These are phyloP conservation scores for Helobdella robusta DNA, from an alignment of 2,888 invertebrate genomes.

Conservation along the genomic window DNA sequence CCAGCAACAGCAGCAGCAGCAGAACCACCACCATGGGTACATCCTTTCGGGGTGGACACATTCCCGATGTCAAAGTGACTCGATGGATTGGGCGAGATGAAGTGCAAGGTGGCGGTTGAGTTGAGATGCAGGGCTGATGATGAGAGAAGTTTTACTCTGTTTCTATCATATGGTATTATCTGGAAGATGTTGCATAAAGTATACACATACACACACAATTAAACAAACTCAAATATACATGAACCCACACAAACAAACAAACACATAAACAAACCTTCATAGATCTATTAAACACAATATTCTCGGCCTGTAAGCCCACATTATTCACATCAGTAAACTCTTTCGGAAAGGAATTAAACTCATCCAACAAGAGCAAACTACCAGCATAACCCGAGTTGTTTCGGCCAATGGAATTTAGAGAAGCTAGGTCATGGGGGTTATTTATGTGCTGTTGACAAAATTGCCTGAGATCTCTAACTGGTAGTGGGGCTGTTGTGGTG, in stretches of 20 bases:
- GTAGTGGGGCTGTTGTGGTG: too few relatives aligned
- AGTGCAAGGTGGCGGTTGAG: background rate
- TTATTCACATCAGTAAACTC: constrained; percentile 23
- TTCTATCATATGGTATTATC: constrained; percentile 33
- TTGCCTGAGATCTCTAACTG: background rate
- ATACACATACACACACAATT: background rate
- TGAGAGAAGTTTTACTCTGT: constrained; percentile 28
- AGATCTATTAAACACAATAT: constrained; percentile 29
- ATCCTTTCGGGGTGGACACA: background rate
- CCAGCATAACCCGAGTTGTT: background rate
- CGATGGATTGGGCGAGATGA: background rate
- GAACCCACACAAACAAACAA: background rate
- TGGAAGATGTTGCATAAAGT: background rate
- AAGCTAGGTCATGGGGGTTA: too few relatives aligned
- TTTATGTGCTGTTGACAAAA: constrained; percentile 1
- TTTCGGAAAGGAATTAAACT: constrained; percentile 20
- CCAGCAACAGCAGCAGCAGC: too few relatives aligned
- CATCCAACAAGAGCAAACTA: background rate
- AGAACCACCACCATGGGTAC: background rate
- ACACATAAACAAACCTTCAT: background rate
- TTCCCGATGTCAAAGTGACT: background rate
- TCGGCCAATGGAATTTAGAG: background rate
- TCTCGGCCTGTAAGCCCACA: constrained; percentile 23
- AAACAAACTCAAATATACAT: background rate
- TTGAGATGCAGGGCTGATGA: background rate